Evolutionary conservation across 1,140 invertebrate species (phyloP), one percentile per base, ranked within the genome.

Genomic region (Drosophila sturtevanti): DNA sequence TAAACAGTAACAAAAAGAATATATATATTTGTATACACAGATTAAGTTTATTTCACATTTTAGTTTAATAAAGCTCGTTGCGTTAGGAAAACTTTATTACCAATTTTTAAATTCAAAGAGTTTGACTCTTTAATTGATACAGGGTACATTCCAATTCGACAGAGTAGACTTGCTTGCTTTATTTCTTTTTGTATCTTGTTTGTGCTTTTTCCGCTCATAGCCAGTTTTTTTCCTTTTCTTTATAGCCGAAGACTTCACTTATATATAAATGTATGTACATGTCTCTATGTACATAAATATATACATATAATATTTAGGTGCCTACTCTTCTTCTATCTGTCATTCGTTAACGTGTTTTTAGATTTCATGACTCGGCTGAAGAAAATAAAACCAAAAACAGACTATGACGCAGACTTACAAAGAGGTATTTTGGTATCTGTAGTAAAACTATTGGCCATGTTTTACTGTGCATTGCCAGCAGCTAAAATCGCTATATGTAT

Each of bases 341-440:
- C 31, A 52, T 77, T 68, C 44, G 37, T 34, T 41, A 54, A 63
- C 52, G 68, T 24, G 34, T 64, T 52, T 31, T 64, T 72, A 35
- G 31, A 34, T 77, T 52, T 78, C 59, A 60, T 68, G 70, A 60
- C 60, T 62, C 64, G 71, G 10, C 71, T 58, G 56, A 60, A 68
- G 35, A 58, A 65, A 56, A 44, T 35, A 63, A 72, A 72, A 16
- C 48, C 31, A 44, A 41, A 31, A 61, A 10, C 52, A 22, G 35
- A 11, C 27, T 34, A 66, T 77, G 62, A 71, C 68, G 67, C 70
- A 79, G 34, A 58, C 41, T 22, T 14, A 35, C 34, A 21, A 61
- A 51, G 35, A 48, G 72, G 62, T 37, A 44, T 55, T 37, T 56
- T 67, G 38, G 51, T 35, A 38, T 51, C 37, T 69, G 71, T 68